Evolutionary conservation across 2,888 invertebrate species (phyloP).

Genomic region (Erebia epiphron): DNA sequence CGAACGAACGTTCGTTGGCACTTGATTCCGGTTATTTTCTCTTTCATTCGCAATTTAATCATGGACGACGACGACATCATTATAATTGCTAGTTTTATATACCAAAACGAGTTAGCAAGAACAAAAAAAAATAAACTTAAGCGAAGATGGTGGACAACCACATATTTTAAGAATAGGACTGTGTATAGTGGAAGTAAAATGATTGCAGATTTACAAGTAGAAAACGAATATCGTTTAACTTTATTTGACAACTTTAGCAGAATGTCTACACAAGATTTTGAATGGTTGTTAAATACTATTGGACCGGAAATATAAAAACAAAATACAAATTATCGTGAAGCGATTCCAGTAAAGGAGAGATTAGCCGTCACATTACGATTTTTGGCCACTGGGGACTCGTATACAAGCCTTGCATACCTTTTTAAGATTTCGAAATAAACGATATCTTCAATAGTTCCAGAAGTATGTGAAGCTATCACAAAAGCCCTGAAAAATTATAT

Average conservation of each 20-base stretch:
- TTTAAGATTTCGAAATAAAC: conserved; percentile 1
- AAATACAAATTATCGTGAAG: conserved; percentile 2
- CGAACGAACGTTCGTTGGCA: too few relatives aligned
- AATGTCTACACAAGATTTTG: conserved; percentile 5
- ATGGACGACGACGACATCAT: too few relatives aligned
- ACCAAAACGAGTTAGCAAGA: too few relatives aligned
- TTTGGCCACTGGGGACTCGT: neutral
- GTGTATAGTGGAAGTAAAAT: too few relatives aligned
- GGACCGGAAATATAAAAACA: conserved; percentile 8
- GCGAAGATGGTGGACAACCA: too few relatives aligned
- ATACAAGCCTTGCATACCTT: neutral
- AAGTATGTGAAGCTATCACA: conserved; percentile 4
- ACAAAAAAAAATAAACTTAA: too few relatives aligned
- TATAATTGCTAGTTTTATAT: too few relatives aligned
- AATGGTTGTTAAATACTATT: neutral
- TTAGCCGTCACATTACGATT: conserved; percentile 3
- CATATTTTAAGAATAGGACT: too few relatives aligned
- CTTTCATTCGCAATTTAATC: too few relatives aligned
- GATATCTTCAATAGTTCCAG: neutral
- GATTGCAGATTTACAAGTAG: too few relatives aligned
- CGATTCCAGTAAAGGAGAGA: neutral
- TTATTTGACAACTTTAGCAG: conserved; percentile 5
- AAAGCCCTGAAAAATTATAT: conserved; percentile 1
- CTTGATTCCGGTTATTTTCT: too few relatives aligned
- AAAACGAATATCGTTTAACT: too few relatives aligned